Evolutionary conservation across 2,888 invertebrate genomes (phyloP).

Genomic region (Theodoxus fluviatilis): DNA sequence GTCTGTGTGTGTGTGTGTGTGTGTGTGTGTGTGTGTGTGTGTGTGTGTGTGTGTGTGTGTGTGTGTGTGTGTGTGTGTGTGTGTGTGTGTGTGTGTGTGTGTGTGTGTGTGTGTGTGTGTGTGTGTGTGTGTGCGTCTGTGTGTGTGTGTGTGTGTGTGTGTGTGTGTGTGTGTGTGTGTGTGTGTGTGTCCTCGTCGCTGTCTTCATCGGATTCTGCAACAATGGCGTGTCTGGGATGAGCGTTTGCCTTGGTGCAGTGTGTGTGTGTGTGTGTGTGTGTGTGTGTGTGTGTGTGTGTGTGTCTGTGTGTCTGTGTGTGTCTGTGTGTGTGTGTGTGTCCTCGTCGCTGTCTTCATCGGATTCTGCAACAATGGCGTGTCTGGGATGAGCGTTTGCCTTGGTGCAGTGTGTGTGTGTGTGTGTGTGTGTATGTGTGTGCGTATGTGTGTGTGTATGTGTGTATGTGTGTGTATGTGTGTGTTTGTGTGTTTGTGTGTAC

Average conservation of each 20-base stretch:
- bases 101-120: background rate
- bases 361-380: conserved; percentile 42
- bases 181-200: conserved; percentile 56
- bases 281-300: background rate
- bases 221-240: background rate
- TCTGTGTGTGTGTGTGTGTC: no score
- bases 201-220: conserved; percentile 61
- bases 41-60: no score
- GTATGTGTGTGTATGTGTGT: no score
- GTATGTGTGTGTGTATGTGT: no score
- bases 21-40: no score
- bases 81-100: background rate
- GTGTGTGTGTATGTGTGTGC: background rate
- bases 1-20: no score
- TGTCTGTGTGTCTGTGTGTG: no score
- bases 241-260: background rate
- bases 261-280: background rate
- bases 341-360: conserved; percentile 63
- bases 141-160: background rate
- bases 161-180: background rate
- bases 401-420: background rate
- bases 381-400: background rate
- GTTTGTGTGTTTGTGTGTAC: conserved; percentile 53
- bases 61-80: no score
- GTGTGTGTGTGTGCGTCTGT: background rate